These are phyloP conservation scores for cattle (Bos taurus) DNA, from an alignment of 2,113 vertebrate genomes.

Conservation along the genomic window DNA sequence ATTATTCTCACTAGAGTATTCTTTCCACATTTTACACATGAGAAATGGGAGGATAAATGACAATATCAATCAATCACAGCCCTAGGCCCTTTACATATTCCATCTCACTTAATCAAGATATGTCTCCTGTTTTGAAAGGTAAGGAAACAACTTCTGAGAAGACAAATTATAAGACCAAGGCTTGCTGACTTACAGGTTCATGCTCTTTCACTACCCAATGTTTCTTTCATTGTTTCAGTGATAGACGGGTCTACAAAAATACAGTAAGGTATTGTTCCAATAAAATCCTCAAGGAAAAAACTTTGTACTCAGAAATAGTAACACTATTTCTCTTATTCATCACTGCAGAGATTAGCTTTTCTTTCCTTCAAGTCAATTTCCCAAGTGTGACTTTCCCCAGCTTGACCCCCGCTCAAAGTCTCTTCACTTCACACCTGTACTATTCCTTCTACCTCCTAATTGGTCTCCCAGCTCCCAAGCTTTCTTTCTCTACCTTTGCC, in stretches of 20 bases:
- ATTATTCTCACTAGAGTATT: neutral
- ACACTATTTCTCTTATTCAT: neutral
- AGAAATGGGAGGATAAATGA: neutral
- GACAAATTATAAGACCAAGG: neutral
- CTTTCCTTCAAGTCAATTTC: constrained; percentile 17
- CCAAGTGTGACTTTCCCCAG: neutral
- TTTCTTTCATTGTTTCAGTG: neutral
- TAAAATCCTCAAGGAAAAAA: neutral
- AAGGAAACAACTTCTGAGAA: neutral
- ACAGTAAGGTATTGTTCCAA: neutral
- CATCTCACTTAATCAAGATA: neutral
- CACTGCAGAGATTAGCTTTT: neutral
- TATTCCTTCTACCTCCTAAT: neutral
- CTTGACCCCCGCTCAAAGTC: neutral
- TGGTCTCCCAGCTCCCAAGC: constrained; percentile 3
- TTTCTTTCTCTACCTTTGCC: neutral
- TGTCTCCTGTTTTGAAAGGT: neutral
- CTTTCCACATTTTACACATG: neutral
- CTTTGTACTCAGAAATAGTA: neutral
- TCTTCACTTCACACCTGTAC: neutral
- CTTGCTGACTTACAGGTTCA: neutral
- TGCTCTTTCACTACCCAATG: neutral
- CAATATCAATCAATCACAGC: neutral
- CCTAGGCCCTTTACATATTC: neutral
- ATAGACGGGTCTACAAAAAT: neutral